Evolutionary conservation across 53 echinoderm and acorn worm species (phyloP).

Genomic region (Pentamera pediparva): DNA sequence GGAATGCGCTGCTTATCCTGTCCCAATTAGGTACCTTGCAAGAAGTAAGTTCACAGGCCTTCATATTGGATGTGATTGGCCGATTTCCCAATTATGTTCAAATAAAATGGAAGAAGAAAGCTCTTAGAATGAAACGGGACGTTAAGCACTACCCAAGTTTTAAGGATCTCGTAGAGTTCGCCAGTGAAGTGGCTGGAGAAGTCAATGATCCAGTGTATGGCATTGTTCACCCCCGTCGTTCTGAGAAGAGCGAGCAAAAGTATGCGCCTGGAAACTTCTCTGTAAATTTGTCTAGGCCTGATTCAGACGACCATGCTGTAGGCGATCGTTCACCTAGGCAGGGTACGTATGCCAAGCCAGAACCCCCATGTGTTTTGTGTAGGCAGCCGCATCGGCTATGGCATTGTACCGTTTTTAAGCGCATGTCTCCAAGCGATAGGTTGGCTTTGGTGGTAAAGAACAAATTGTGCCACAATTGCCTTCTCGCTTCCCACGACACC

Average conservation of each 20-base stretch:
- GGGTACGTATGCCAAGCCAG: not conserved
- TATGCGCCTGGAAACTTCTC: not conserved
- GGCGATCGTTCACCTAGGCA: constrained; percentile 9
- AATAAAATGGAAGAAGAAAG: constrained; percentile 21
- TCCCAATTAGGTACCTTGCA: constrained; percentile 9
- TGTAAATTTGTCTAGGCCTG: constrained; percentile 1
- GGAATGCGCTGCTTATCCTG: constrained; percentile 23
- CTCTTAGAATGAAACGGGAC: constrained; percentile 12
- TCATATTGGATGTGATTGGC: constrained; percentile 23
- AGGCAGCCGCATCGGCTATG: constrained; percentile 21
- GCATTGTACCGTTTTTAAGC: constrained; percentile 39
- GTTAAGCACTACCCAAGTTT: constrained; percentile 10
- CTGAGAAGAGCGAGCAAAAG: not conserved
- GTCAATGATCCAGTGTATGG: constrained; percentile 14
- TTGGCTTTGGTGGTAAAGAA: constrained; percentile 15
- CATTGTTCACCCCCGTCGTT: not conserved
- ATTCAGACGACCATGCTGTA: too few relatives aligned
- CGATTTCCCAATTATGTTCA: constrained; percentile 42
- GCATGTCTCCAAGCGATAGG: constrained; percentile 20
- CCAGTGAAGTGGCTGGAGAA: constrained; percentile 3
- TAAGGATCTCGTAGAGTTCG: constrained; percentile 5
- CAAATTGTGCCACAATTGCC: constrained; percentile 42
- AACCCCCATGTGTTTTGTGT: not conserved
- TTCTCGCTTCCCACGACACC: constrained; percentile 5
- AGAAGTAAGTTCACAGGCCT: constrained; percentile 38